Base-by-base conservation (phyloP, 2,113 vertebrate species). In the Seriola aureovittata region DNA sequence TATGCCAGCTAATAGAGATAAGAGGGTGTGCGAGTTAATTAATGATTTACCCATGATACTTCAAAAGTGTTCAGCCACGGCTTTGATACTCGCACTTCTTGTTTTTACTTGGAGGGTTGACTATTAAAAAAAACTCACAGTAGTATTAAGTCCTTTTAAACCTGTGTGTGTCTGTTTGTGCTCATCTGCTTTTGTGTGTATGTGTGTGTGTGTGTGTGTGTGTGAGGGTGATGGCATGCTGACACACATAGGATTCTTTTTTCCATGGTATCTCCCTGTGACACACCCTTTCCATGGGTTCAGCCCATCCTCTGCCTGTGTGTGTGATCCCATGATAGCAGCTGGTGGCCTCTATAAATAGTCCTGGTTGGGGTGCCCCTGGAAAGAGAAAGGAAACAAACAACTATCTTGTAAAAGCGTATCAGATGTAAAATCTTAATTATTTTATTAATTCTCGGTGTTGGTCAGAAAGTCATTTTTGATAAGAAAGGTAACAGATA, bases 311-410 rank as follows among this genome's bases (percentile, higher is more conserved):
- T 89, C 75, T 82, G 42, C 68, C 64, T 87, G 48, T 89, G 72
- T 84, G 77, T 90, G 87, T 71, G 89, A 84, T 64, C 68, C 79
- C 50, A 63, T 86, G 62, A 36, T 59, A 86, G 85, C 94, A 95
- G 93, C 91, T 93, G 92, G 85, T 80, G 71, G 60, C 54, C 67
- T 72, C 88, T 93, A 93, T 90, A 90, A 88, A 93, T 93, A 94
- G 77, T 8, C 4, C 36, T 4, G 21, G 63, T 52, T 50, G 60
- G 42, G 16, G 76, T 80, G 55, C 72, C 59, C 12, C 32, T 65
- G 36, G 63, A 85, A 79, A 89, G 44, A 79, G 50, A 70, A 70
- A 54, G 48, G 44, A 84, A 88, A 76, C 78, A 86, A 80, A 66
- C 25, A 38, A 4, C 25, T 36, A 12, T 6, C 19, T 38, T 75